Evolutionary conservation across 2,113 vertebrate genomes (phyloP).

Genomic region (Antennarius striatus): DNA sequence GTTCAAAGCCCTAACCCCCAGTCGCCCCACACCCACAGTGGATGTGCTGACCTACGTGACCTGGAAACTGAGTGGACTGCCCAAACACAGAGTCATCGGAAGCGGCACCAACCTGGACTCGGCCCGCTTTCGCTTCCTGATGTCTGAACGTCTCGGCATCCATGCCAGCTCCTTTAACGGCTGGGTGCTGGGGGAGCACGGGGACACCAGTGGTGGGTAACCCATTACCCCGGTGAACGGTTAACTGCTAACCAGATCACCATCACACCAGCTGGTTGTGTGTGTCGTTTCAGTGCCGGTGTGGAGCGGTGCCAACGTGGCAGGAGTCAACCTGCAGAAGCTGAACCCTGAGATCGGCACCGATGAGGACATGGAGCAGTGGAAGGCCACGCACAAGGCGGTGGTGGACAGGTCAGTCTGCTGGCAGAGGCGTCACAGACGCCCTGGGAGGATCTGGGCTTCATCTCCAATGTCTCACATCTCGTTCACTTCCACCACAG

Average conservation of each 20-base stretch:
- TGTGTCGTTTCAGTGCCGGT: conserved; percentile 84
- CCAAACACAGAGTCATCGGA: conserved; percentile 93
- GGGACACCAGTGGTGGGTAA: conserved; percentile 93
- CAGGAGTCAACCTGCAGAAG: conserved; percentile 90
- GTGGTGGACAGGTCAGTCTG: conserved; percentile 90
- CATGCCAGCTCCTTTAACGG: conserved; percentile 93
- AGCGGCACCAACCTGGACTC: conserved; percentile 98
- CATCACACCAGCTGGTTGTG: not conserved
- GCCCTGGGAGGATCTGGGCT: too few relatives aligned
- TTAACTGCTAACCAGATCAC: too few relatives aligned
- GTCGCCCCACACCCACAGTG: conserved; percentile 75
- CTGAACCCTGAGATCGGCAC: conserved; percentile 91
- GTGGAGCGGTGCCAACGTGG: conserved; percentile 95
- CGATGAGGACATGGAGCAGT: conserved; percentile 87
- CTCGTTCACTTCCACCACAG: too few relatives aligned
- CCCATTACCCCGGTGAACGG: too few relatives aligned
- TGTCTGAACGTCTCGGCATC: conserved; percentile 90
- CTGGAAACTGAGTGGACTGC: conserved; percentile 98
- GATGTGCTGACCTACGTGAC: conserved; percentile 96
- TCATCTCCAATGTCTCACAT: too few relatives aligned
- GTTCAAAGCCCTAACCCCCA: not conserved
- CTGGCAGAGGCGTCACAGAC: too few relatives aligned
- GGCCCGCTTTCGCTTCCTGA: conserved; percentile 92
- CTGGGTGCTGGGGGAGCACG: conserved; percentile 97
- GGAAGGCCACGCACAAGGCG: conserved; percentile 92